Evolutionary conservation across 2,113 vertebrate species (phyloP).

Genomic region (Jaculus jaculus): DNA sequence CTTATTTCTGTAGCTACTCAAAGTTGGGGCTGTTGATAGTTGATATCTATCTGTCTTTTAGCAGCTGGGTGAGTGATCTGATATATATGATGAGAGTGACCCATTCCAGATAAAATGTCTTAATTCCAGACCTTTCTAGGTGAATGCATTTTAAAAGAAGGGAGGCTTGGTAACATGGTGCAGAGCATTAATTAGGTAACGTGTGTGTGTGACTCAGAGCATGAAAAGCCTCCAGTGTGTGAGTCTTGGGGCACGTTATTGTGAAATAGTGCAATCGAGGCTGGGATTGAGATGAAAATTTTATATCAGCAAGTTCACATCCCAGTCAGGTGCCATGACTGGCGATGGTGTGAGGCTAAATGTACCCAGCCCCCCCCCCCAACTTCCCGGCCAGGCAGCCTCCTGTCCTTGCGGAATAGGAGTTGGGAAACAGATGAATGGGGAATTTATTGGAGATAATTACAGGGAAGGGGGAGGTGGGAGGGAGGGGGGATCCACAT

Average conservation of each 20-base stretch:
- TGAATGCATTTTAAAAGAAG: slow-evolving; percentile 44
- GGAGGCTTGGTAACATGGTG: slow-evolving; percentile 39
- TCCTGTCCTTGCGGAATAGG: background rate
- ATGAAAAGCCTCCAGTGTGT: slow-evolving; percentile 46
- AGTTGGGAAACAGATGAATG: slow-evolving; percentile 41
- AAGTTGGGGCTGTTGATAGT: background rate
- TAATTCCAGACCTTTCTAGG: slow-evolving; percentile 65
- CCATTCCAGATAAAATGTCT: slow-evolving; percentile 56
- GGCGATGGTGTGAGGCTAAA: slow-evolving; percentile 54
- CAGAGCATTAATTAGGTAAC: slow-evolving; percentile 70
- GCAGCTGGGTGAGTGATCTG: slow-evolving; percentile 66
- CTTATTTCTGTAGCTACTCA: slow-evolving; percentile 60
- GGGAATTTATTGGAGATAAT: slow-evolving; percentile 64
- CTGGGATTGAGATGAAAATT: slow-evolving; percentile 66
- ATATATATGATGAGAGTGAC: slow-evolving; percentile 60
- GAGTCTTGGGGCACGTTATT: background rate
- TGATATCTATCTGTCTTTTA: slow-evolving; percentile 58
- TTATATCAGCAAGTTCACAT: slow-evolving; percentile 46
- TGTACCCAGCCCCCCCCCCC: background rate
- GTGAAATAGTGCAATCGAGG: slow-evolving; percentile 42
- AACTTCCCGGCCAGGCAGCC: background rate
- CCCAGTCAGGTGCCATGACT: slow-evolving; percentile 57
- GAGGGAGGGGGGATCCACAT: background rate
- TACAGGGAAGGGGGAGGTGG: slow-evolving; percentile 4
- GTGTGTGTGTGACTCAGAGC: slow-evolving; percentile 38